Base-by-base conservation (phyloP, 2,113 vertebrate species). In the Octodon degus region DNA sequence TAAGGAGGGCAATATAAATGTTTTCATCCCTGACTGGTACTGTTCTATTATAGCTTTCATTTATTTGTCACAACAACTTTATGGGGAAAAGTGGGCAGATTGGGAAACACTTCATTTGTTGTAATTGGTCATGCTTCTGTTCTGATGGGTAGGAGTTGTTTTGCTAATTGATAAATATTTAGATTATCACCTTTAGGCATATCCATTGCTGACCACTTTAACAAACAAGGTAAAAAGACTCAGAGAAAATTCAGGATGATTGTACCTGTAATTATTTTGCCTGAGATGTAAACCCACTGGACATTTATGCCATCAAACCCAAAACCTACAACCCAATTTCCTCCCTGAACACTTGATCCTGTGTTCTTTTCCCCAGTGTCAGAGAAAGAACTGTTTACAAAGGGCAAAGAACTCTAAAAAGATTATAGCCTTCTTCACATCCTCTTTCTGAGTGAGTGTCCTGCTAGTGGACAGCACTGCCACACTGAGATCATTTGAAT, bases 401-500 rank as follows among this genome's bases (percentile, higher is more conserved):
- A 93, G 27, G 22, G 17, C n/a, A 17, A 34, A 72, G 27, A 60
- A 20, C 20, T 58, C n/a, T 90, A 34, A 34, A n/a, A 2, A 5
- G 24, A 74, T 22, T 0, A 30, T 34, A 22, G 6, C n/a, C 40
- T 82, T 63, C 2, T 0, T 62, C 22, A 10, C 2, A 2, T 17
- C 81, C 5, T 32, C 17, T 7, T 68, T 20, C 50, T 83, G 12
- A 13, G 10, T 37, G 22, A 79, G n/a, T 53, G 2, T 70, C 25
- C 4, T 24, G 14, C 58, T 50, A 53, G 2, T 47, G 20, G 30
- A 14, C 3, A 9, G 47, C 25, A 34, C 22, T 80, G 77, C 55
- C 32, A 55, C 30, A 34, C 20, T 79, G 27, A 32, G 30, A 5
- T 58, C 76, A 5, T 47, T 93, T 67, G 24, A 50, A 37, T 37